Evolutionary conservation across 2,113 vertebrate species (phyloP), one percentile per base, ranked within the genome.

Genomic region (Prionailurus bengalensis): DNA sequence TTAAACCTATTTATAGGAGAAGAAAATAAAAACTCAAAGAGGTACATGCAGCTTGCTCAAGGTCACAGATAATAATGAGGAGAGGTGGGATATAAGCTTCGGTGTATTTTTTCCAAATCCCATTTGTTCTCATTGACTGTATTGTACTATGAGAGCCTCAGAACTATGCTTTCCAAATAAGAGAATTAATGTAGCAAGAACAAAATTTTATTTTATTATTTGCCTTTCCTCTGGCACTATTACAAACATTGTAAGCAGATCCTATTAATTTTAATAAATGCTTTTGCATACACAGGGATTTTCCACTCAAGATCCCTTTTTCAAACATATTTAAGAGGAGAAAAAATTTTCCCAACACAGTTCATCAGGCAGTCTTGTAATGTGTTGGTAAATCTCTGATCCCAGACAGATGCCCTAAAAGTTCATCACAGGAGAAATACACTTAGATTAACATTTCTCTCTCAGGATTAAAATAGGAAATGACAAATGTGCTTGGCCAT

Each of bases 321-420:
- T 78, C 68, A 95, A 95, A 94, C 3, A 85, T 27, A 97, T 76
- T 95, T 95, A 97, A 93, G 73, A 94, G 9, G 14, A 71, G n/a
- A 71, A 93, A 92, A 83, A 39, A n/a, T 58, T 14, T 55, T 27
- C 19, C 53, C 33, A 96, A 25, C n/a, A 58, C 12, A 58, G 23
- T 85, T 93, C 23, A 92, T 7, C 27, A 27, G 13, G 13, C 39
- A 68, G 25, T 71, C 19, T 81, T 85, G 33, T 31, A 80, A 51
- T 33, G n/a, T 68, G 29, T 84, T 76, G 48, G 4, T n/a, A 73
- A 78, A 87, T 66, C n/a, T 96, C 42, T 88, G 45, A 68, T 42
- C 55, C 58, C 42, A 86, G 33, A 90, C 66, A 96, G 89, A 94
- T 53, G 55, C 25, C 85, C 1, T 17, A n/a, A 91, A 80, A 93